Base-by-base conservation (phyloP, 2,113 vertebrate genomes). In the Herpailurus yagouaroundi region DNA sequence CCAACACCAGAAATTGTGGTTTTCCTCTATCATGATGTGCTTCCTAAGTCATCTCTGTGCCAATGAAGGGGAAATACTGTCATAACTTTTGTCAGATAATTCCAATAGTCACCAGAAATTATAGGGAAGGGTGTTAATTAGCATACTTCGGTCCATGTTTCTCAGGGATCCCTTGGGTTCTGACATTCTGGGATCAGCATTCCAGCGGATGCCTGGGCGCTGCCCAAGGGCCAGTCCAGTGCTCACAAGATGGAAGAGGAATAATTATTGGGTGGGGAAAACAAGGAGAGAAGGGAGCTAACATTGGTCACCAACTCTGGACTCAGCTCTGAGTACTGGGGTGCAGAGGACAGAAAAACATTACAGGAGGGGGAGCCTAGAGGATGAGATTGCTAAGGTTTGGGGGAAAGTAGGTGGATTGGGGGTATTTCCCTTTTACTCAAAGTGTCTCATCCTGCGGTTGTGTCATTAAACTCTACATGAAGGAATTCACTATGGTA, bases 81-180 rank as follows among this genome's bases (percentile, higher is more conserved):
- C 69, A 48, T 80, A 21, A 57, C 36, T 92, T 91, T 60, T 87
- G 94, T 97, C 97, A 97, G 98, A 98, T 98, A 96, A 97, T 97
- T 88, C 84, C 50, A 41, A 52, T 45, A 74, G 80, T 96, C 97
- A 90, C 86, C 7, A 57, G 95, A 94, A 97, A 97, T 98, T 97
- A 97, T 7, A 87, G 77, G 55, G 41, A 80, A 97, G 69, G 71
- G 84, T 91, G 64, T 48, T 94, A 63, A 96, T 98, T 92, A 96
- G 88, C 93, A 84, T 81, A 57, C n/a, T 74, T 93, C 31, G 21
- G 77, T 21, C 64, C 45, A 18, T 27, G 27, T 92, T 92, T 84
- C 95, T 94, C 96, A 90, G 95, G 95, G 76, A 83, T 97, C 79
- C 93, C 81, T 83, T 64, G 86, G 82, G 68, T 90, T 79, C 86